These are phyloP conservation scores for Rhinoderma darwinii DNA, from an alignment of 2,113 vertebrate species.

Conservation along the genomic window DNA sequence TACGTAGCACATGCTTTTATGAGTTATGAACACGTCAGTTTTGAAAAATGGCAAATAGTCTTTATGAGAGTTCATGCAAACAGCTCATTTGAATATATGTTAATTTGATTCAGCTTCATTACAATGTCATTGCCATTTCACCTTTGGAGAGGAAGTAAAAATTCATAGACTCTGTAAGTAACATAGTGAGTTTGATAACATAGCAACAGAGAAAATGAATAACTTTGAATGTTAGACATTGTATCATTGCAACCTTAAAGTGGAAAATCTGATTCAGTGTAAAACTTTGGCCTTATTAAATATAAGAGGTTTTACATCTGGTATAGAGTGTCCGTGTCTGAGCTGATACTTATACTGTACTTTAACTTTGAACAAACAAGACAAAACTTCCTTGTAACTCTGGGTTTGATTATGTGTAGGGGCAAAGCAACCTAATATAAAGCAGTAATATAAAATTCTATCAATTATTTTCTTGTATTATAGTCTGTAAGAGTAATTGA, in stretches of 20 bases:
- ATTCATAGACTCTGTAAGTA: slow-evolving; percentile 14
- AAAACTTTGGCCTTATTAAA: slow-evolving; percentile 1
- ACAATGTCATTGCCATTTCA: slow-evolving; percentile 29
- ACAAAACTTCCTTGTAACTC: neutral
- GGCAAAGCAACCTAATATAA: neutral
- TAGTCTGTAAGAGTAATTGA: too few species aligned
- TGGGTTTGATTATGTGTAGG: neutral
- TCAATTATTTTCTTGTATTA: neutral
- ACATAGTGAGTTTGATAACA: neutral
- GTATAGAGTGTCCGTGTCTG: neutral
- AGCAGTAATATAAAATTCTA: neutral
- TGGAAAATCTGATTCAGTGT: slow-evolving; percentile 20
- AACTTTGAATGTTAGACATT: slow-evolving; percentile 4
- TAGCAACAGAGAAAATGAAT: neutral
- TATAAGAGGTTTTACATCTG: slow-evolving; percentile 29
- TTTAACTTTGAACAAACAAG: neutral
- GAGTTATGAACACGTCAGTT: slow-evolving; percentile 49
- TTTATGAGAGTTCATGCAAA: slow-evolving; percentile 53
- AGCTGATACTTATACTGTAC: neutral
- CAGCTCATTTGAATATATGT: slow-evolving; percentile 46
- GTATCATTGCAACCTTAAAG: neutral
- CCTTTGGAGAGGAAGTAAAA: slow-evolving; percentile 25
- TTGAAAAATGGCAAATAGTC: slow-evolving; percentile 43
- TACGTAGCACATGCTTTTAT: slow-evolving; percentile 41
- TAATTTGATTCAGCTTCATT: slow-evolving; percentile 46